These are phyloP conservation scores for Embidobia sp. DNA, from an alignment of 2,888 invertebrate genomes.

Conservation along the genomic window DNA sequence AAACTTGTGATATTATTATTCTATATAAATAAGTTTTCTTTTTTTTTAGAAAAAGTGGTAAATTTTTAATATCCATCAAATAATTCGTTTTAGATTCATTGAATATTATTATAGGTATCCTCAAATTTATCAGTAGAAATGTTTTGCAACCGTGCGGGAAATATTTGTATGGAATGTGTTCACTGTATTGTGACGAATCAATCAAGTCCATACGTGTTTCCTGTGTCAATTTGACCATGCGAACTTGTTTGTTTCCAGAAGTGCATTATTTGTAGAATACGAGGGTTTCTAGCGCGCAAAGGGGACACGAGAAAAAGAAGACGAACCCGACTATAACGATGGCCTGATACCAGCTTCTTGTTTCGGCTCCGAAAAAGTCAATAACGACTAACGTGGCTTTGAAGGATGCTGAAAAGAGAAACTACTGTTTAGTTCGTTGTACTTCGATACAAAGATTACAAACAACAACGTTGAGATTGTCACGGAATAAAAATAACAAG, in stretches of 20 bases:
- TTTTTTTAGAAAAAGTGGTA: no score
- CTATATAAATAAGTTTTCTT: no score
- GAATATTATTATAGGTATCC: no score
- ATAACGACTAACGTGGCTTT: constrained; percentile 67
- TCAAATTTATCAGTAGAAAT: neutral
- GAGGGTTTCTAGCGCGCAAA: constrained; percentile 70
- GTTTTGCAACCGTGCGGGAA: constrained; percentile 11
- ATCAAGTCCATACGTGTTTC: constrained; percentile 66
- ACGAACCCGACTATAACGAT: constrained; percentile 75
- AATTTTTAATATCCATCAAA: no score
- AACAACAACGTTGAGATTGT: no score
- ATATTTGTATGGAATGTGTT: constrained; percentile 46
- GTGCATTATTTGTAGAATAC: constrained; percentile 75
- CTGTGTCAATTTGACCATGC: constrained; percentile 75
- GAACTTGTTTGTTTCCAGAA: constrained; percentile 77
- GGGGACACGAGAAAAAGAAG: constrained; percentile 59
- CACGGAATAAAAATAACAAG: no score
- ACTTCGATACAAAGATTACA: constrained; percentile 46
- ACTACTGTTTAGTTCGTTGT: constrained; percentile 32
- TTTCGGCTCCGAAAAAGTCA: constrained; percentile 73
- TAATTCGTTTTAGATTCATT: no score
- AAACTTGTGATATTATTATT: no score
- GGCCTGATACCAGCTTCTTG: constrained; percentile 77
- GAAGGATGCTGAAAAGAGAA: constrained; percentile 42
- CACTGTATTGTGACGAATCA: constrained; percentile 55